Conservation (phyloP, 1,140 invertebrate genomes). For the Lysiphlebus fabarum region DNA sequence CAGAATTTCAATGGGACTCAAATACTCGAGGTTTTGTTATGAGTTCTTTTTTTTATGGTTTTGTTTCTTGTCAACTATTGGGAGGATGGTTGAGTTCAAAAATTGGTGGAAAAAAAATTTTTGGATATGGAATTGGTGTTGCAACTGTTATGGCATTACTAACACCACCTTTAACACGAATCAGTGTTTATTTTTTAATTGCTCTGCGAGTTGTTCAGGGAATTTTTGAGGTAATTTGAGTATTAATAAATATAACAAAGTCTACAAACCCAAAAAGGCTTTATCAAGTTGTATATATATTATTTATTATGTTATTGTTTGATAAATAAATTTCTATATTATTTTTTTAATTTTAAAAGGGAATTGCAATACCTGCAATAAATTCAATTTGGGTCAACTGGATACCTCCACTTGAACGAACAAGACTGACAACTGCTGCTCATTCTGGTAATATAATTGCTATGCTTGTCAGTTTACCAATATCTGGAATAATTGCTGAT, state of each 20-base stretch:
- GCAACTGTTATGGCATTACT: constrained; percentile 80
- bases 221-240: constrained; percentile 85
- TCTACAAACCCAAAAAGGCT: too few species aligned
- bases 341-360: constrained; percentile 54
- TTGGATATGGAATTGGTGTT: constrained; percentile 75
- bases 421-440: constrained; percentile 70
- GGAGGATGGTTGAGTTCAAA: constrained; percentile 71
- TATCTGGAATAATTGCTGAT: constrained; percentile 70
- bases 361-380: constrained; percentile 86
- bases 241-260: too few species aligned
- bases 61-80: constrained; percentile 69
- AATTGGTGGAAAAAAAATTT: constrained; percentile 69
- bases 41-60: constrained; percentile 85
- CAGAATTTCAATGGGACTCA: constrained; percentile 79
- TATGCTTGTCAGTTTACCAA: constrained; percentile 74
- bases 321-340: too few species aligned
- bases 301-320: too few species aligned
- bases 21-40: constrained; percentile 76
- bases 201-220: constrained; percentile 80
- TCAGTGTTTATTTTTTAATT: constrained; percentile 69
- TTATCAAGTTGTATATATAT: too few species aligned
- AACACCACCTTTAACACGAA: constrained; percentile 73
- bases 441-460: constrained; percentile 82
- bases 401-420: constrained; percentile 82
- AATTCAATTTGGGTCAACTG: constrained; percentile 84